Conservation (phyloP, 1,140 invertebrate genomes). For the Magallana angulata region DNA sequence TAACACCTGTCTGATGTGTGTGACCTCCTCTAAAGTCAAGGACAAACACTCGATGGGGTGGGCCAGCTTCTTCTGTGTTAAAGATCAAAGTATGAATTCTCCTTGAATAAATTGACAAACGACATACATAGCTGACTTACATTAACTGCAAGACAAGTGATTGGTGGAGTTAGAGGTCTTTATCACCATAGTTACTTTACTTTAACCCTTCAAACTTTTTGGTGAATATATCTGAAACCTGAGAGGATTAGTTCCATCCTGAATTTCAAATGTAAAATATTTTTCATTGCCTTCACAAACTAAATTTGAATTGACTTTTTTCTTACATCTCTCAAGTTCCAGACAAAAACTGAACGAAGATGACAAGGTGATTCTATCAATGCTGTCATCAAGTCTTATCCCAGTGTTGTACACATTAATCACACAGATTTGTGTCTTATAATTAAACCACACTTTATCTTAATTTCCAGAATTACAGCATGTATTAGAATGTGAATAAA, state of each 20-base stretch:
- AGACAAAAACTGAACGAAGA: no score
- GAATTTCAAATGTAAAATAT: no score
- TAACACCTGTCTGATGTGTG: conserved; percentile 96
- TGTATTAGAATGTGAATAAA: no score
- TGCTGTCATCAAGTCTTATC: no score
- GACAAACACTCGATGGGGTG: conserved; percentile 94
- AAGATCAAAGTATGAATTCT: conserved; percentile 36
- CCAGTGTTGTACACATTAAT: no score
- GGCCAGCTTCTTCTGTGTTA: conserved; percentile 85
- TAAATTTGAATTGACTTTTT: no score
- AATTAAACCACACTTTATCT: no score
- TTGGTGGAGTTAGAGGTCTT: conserved; percentile 5
- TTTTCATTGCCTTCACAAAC: no score
- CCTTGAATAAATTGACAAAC: neutral
- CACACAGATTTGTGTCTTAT: no score
- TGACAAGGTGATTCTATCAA: no score
- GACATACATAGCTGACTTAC: neutral
- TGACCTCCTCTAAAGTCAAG: conserved; percentile 96
- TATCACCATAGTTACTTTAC: neutral
- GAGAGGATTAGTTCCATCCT: neutral
- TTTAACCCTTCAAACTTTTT: neutral
- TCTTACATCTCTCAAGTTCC: no score
- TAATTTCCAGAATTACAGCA: no score
- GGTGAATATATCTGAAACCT: neutral
- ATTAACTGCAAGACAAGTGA: neutral